Percentiles rank a stretch among this genome's conserved stretches.
Evolutionary conservation across 1,140 invertebrate genomes (phyloP).

Genomic region (Conus ventricosus): DNA sequence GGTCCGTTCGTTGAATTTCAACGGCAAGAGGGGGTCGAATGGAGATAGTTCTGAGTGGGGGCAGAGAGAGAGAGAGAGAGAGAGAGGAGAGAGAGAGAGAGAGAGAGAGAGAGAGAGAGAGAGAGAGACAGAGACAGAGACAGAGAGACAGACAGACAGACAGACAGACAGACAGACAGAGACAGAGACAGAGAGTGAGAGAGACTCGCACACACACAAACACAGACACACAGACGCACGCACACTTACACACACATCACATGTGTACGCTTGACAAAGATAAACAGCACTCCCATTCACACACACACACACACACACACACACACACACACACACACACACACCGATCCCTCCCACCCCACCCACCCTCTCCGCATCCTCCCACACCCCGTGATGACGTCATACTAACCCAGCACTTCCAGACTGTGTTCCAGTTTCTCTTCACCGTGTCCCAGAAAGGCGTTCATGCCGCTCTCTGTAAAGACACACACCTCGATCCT

Average conservation of each 20-base stretch:
- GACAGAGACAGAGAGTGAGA: constrained; percentile 14
- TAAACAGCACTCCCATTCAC: background rate
- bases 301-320: background rate
- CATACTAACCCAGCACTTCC: constrained; percentile 10
- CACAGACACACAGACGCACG: background rate
- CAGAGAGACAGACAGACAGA: constrained; percentile 17
- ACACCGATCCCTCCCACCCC: background rate
- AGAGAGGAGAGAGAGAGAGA: background rate
- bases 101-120: background rate
- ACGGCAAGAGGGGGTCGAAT: background rate
- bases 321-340: background rate
- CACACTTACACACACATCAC: background rate
- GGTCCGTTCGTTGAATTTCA: background rate
- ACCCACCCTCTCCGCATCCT: background rate
- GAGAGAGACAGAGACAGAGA: too few relatives aligned
- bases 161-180: constrained; percentile 22
- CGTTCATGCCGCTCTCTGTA: background rate
- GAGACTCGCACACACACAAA: background rate
- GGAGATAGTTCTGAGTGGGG: background rate
- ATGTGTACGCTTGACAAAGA: background rate
- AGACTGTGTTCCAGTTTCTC: constrained; percentile 9
- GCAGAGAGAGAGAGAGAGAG: background rate
- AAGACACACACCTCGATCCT: background rate
- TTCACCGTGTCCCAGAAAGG: background rate
- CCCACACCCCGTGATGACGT: background rate